Conservation (phyloP, 2,888 invertebrate genomes). For the Eurois occulta region DNA sequence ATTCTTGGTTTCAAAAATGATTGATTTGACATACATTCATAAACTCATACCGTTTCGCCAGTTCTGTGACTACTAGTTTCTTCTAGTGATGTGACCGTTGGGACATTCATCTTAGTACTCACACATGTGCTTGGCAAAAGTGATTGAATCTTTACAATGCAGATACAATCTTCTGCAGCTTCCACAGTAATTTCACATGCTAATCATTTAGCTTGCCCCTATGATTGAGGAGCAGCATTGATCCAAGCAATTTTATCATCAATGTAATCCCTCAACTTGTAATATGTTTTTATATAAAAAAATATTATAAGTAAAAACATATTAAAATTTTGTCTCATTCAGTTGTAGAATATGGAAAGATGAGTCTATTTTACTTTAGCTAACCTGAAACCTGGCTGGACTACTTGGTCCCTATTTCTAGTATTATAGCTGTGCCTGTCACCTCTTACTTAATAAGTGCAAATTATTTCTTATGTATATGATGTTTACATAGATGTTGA, state of each 20-base stretch:
- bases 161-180: neutral
- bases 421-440: neutral
- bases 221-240: neutral
- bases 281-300: too few species aligned
- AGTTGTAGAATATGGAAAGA: neutral
- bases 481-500: neutral
- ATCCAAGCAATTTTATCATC: too few species aligned
- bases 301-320: too few species aligned
- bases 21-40: neutral
- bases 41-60: neutral
- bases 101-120: neutral
- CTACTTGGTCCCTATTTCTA: neutral
- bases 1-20: too few species aligned
- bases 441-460: neutral
- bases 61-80: neutral
- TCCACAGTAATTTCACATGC: neutral
- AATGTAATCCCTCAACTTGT: neutral
- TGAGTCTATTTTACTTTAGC: too few species aligned
- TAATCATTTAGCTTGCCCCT: neutral
- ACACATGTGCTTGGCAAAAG: neutral
- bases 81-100: neutral
- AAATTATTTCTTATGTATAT: too few species aligned
- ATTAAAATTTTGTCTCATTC: neutral
- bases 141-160: neutral
- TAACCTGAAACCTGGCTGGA: too few species aligned